phyloP scores from a whole-genome alignment of 53 echinoderm and acorn worm species.

The Henricia sp. region DNA sequence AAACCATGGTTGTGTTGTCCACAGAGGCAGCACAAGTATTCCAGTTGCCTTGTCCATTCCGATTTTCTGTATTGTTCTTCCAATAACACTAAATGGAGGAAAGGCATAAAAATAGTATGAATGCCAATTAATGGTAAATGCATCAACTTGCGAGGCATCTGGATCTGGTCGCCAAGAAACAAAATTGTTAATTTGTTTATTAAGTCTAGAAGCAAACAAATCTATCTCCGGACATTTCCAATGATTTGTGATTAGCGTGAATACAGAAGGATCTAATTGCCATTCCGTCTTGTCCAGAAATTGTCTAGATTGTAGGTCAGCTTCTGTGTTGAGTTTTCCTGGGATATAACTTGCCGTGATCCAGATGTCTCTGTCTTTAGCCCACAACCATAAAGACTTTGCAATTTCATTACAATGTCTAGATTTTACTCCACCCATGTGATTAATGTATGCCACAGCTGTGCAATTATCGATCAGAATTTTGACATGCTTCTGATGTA shows the following conservation, averaged over 20 bases:
- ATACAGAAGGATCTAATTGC: conserved; percentile 6
- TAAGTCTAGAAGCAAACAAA: conserved; percentile 66
- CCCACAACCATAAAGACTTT: conserved; percentile 12
- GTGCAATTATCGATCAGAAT: conserved; percentile 28
- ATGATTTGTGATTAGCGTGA: no score
- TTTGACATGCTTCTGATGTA: conserved; percentile 34
- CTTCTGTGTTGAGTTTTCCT: conserved; percentile 1
- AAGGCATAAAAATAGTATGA: conserved; percentile 59
- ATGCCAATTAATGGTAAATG: conserved; percentile 66
- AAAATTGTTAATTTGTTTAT: conserved; percentile 63
- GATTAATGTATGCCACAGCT: conserved; percentile 49
- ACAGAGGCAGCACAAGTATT: conserved; percentile 22
- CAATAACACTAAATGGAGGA: conserved; percentile 57
- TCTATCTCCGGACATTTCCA: no score
- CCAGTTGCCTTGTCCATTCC: conserved; percentile 33
- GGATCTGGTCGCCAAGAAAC: conserved; percentile 72
- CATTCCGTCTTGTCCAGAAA: conserved; percentile 20
- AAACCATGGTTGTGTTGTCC: no score
- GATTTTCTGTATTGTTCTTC: conserved; percentile 49
- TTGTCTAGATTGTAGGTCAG: conserved; percentile 23
- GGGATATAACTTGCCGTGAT: no score
- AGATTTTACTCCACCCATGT: conserved; percentile 51
- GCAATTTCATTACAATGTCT: conserved; percentile 29
- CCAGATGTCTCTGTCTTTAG: conserved; percentile 12
- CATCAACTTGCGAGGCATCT: conserved; percentile 57